Evolutionary conservation across 2,113 vertebrate genomes (phyloP).

Genomic region (Sinosuthora webbiana): DNA sequence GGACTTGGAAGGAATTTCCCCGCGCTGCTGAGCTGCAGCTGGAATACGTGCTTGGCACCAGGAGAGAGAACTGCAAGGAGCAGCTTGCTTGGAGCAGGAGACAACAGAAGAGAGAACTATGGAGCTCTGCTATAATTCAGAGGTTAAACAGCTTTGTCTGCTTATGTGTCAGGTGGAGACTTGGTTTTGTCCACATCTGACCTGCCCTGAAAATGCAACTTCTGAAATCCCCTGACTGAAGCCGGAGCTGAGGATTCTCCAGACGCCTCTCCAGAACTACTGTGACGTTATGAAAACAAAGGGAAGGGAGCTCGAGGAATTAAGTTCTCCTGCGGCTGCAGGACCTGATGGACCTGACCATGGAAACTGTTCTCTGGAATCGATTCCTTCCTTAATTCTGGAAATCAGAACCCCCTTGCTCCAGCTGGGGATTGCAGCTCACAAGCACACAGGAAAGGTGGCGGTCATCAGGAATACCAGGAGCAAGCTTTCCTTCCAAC

Average conservation of each 20-base stretch:
- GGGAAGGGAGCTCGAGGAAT: conserved; percentile 43
- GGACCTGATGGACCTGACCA: conserved; percentile 27
- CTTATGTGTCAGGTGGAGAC: conserved; percentile 44
- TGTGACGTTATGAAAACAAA: conserved; percentile 7
- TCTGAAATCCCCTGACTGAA: conserved; percentile 1
- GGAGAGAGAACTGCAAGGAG: conserved; percentile 46
- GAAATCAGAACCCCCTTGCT: conserved; percentile 10
- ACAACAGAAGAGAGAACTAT: conserved; percentile 33
- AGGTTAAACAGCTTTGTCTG: conserved; percentile 48
- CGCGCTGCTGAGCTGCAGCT: conserved; percentile 26
- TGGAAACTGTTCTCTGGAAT: neutral
- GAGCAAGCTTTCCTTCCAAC: conserved; percentile 22
- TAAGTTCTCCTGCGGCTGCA: conserved; percentile 25
- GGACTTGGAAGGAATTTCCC: conserved; percentile 58
- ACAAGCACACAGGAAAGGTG: neutral
- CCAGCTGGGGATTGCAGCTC: neutral
- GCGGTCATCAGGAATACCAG: neutral
- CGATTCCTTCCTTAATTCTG: neutral
- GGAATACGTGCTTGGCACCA: conserved; percentile 53
- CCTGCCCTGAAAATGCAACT: conserved; percentile 48
- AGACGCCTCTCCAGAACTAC: conserved; percentile 53
- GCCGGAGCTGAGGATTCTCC: conserved; percentile 30
- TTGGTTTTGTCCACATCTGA: conserved; percentile 47
- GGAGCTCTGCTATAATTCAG: conserved; percentile 44
- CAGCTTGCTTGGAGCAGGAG: conserved; percentile 33